Evolutionary conservation across 2,888 invertebrate genomes (phyloP).

Genomic region (Agonopterix subpropinquella): DNA sequence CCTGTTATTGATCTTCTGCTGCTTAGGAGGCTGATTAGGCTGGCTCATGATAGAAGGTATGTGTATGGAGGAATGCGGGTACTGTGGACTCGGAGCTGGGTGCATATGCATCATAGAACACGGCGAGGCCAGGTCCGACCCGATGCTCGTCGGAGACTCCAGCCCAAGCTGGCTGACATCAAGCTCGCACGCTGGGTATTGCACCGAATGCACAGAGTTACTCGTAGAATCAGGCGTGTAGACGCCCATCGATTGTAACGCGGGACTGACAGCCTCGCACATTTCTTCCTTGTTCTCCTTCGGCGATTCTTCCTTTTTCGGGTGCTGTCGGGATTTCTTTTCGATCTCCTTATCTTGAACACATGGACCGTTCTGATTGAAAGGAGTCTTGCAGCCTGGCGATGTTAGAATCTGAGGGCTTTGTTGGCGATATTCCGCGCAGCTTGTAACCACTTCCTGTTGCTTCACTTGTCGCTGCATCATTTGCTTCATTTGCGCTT

Average conservation of each 20-base stretch:
- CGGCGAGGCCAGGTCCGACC: constrained; percentile 88
- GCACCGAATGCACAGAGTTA: constrained; percentile 87
- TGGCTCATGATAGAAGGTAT: constrained; percentile 69
- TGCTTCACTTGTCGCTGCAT: constrained; percentile 53
- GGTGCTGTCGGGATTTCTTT: constrained; percentile 51
- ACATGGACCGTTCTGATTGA: constrained; percentile 56
- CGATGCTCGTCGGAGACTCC: constrained; percentile 92
- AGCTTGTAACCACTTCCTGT: constrained; percentile 50
- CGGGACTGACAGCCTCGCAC: constrained; percentile 70
- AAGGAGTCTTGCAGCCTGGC: constrained; percentile 52
- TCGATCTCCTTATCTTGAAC: constrained; percentile 54
- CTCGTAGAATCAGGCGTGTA: constrained; percentile 91
- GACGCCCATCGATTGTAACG: constrained; percentile 88
- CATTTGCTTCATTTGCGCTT: constrained; percentile 62
- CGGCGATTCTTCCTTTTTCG: constrained; percentile 60
- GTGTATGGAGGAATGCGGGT: constrained; percentile 70
- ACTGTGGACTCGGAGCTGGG: constrained; percentile 74
- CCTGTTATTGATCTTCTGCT: constrained; percentile 66
- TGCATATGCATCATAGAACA: constrained; percentile 82
- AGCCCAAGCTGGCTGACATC: constrained; percentile 89
- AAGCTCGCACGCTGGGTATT: constrained; percentile 86
- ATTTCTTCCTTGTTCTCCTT: constrained; percentile 58
- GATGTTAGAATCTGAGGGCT: constrained; percentile 55
- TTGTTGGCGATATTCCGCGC: constrained; percentile 58
- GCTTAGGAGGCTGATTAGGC: constrained; percentile 68